These are phyloP conservation scores for Pherbina coryleti DNA, from an alignment of 2,888 invertebrate species.

Conservation along the genomic window DNA sequence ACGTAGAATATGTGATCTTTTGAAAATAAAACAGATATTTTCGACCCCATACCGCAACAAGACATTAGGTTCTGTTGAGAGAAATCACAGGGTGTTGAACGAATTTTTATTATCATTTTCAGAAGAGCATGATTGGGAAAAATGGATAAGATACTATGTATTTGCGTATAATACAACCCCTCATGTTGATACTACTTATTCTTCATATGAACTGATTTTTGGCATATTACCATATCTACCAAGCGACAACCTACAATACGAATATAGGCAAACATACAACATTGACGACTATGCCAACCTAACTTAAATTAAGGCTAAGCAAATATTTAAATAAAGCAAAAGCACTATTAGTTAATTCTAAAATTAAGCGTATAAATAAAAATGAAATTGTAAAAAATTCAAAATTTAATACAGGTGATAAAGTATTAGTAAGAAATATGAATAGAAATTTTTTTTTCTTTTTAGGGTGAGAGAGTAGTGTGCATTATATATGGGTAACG, in stretches of 20 bases:
- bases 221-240: conserved; percentile 8
- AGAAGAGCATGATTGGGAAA: conserved; percentile 32
- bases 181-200: conserved; percentile 24
- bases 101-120: conserved; percentile 24
- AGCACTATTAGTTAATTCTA: too few species aligned
- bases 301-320: too few species aligned
- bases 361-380: too few species aligned
- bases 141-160: conserved; percentile 36
- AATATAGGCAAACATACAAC: too few species aligned
- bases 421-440: too few species aligned
- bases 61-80: conserved; percentile 35
- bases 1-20: conserved; percentile 21
- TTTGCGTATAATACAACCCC: conserved; percentile 40
- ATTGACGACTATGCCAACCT: too few species aligned
- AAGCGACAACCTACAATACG: background rate
- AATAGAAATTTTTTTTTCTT: too few species aligned
- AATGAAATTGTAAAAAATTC: too few species aligned
- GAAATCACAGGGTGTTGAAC: conserved; percentile 36
- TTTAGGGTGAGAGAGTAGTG: too few species aligned
- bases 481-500: too few species aligned
- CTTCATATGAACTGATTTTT: conserved; percentile 16
- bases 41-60: conserved; percentile 26
- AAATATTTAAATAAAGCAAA: too few species aligned
- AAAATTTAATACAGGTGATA: too few species aligned
- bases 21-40: conserved; percentile 37